These are phyloP conservation scores for Pseudopleuronectes americanus DNA, from an alignment of 2,797 vertebrate species.

Conservation along the genomic window DNA sequence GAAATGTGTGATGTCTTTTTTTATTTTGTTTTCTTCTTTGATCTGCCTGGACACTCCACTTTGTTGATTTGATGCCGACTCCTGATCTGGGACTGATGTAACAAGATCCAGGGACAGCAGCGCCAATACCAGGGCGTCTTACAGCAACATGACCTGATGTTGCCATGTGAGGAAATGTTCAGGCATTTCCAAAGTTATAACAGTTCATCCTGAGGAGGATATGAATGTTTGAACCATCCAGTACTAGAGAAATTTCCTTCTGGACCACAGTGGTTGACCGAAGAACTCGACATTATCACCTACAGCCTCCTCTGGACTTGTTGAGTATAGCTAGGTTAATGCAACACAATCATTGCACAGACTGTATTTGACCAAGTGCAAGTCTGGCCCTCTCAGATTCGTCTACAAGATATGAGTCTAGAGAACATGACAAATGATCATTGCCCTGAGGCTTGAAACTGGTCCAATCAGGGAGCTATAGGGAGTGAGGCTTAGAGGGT, in stretches of 20 bases:
- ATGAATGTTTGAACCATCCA: background rate
- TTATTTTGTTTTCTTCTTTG: constrained; percentile 9
- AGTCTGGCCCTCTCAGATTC: background rate
- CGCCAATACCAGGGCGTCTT: background rate
- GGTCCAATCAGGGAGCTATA: background rate
- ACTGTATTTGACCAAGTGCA: background rate
- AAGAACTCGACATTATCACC: no score
- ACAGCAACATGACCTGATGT: background rate
- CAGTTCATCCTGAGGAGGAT: background rate
- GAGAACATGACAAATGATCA: background rate
- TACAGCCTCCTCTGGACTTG: background rate
- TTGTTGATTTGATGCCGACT: constrained; percentile 6
- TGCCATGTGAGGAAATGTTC: background rate
- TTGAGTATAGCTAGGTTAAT: constrained; percentile 3
- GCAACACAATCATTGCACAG: background rate
- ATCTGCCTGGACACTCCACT: constrained; percentile 12
- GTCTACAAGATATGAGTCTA: background rate
- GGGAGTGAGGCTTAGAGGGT: background rate
- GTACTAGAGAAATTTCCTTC: no score
- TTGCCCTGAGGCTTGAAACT: background rate
- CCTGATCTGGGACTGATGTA: background rate
- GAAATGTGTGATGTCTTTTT: constrained; percentile 34
- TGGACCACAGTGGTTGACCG: no score
- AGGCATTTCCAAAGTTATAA: background rate
- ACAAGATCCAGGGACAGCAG: constrained; percentile 2